A percentile compares a stretch with the other conserved stretches of the same genome.
Evolutionary conservation across 2,888 invertebrate species (phyloP).

Genomic region (Oxyscelio sp.): DNA sequence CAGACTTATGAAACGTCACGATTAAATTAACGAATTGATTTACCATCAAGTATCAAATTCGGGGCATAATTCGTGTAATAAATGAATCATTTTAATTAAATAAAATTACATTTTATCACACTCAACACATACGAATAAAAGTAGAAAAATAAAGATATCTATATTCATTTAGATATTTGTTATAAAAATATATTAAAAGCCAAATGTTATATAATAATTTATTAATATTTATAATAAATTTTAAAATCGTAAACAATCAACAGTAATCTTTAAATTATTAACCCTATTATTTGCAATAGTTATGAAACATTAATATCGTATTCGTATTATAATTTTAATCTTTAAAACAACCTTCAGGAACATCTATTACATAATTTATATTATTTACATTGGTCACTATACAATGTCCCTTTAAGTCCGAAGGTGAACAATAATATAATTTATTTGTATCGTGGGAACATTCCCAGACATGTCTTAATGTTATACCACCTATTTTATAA

Average conservation of each 20-base stretch:
- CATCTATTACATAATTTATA: not conserved
- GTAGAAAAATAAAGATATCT: too few species aligned
- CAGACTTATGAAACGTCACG: conserved; percentile 46
- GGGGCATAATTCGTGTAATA: conserved; percentile 30
- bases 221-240: too few species aligned
- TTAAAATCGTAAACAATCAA: too few species aligned
- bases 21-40: conserved; percentile 48
- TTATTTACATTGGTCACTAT: not conserved
- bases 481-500: not conserved
- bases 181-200: too few species aligned
- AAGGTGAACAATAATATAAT: not conserved
- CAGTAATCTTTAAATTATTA: too few species aligned
- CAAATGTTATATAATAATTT: too few species aligned
- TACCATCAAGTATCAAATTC: conserved; percentile 40
- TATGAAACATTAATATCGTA: too few species aligned
- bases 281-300: too few species aligned
- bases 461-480: not conserved
- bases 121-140: too few species aligned
- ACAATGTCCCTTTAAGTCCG: not conserved
- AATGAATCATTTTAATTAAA: conserved; percentile 53
- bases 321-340: not conserved
- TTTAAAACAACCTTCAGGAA: not conserved
- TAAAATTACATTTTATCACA: too few species aligned
- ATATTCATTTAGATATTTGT: too few species aligned
- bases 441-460: not conserved